A percentile compares a stretch with the other conserved stretches of the same genome.
These are phyloP conservation scores for Salminus brasiliensis DNA, from an alignment of 2,113 vertebrate genomes.

Conservation along the genomic window DNA sequence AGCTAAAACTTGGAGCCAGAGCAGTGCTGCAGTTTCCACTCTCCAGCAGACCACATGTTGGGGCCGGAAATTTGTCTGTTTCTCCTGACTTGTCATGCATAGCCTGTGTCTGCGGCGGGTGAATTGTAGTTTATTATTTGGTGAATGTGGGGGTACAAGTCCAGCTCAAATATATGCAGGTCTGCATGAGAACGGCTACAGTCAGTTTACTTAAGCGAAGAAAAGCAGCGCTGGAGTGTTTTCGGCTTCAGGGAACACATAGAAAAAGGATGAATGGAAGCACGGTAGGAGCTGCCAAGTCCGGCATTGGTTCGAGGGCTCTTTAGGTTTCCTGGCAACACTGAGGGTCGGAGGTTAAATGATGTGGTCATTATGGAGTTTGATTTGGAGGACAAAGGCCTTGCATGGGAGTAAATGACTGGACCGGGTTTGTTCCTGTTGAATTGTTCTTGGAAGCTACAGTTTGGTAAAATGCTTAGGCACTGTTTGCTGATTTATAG, in stretches of 20 bases:
- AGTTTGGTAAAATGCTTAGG: slow-evolving; percentile 16
- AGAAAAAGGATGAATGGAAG: slow-evolving; percentile 61
- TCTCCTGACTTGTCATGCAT: background rate
- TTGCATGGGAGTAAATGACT: slow-evolving; percentile 23
- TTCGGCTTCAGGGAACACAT: slow-evolving; percentile 45
- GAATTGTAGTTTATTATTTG: slow-evolving; percentile 8
- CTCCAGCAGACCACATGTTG: background rate
- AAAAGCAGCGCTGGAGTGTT: slow-evolving; percentile 51
- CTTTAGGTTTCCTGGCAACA: slow-evolving; percentile 74
- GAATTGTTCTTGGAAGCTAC: slow-evolving; percentile 4
- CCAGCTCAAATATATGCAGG: slow-evolving; percentile 35
- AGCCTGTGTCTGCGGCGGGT: slow-evolving; percentile 10
- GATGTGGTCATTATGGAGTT: slow-evolving; percentile 65
- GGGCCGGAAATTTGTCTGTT: background rate
- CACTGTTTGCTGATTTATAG: background rate
- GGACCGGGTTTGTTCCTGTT: slow-evolving; percentile 16
- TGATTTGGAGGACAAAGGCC: slow-evolving; percentile 45
- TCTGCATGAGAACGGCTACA: slow-evolving; percentile 34
- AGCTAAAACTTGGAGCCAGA: slow-evolving; percentile 1
- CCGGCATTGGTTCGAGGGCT: slow-evolving; percentile 64
- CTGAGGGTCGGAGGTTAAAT: slow-evolving; percentile 69
- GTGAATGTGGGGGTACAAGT: background rate
- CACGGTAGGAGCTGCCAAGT: slow-evolving; percentile 58
- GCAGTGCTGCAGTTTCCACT: background rate
- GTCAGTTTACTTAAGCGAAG: slow-evolving; percentile 60